Evolutionary conservation across 2,797 vertebrate species (phyloP), one percentile per base, ranked within the genome.

Genomic region (Linurgus olivaceus): DNA sequence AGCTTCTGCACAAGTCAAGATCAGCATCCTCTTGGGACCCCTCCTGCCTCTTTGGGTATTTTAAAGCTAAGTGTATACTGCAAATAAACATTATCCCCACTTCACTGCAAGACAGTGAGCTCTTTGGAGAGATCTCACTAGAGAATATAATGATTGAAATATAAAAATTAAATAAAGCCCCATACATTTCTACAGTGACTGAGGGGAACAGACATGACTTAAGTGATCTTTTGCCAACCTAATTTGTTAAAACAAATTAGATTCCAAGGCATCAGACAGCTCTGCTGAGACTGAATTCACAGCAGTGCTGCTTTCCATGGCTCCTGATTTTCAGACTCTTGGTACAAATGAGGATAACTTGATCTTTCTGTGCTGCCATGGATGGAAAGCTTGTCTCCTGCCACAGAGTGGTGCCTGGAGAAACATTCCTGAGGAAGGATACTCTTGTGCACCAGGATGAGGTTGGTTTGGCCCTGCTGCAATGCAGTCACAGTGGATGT

Each of bases 361-460:
- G 77, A 87, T 86, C 47, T 24, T 52, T 37, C 7, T 25, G 24
- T 31, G 29, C 10, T 63, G 61, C 89, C 42, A 45, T 66, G 20
- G 31, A 62, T 37, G 63, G 61, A 70, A 86, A 72, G 83, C 68
- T 40, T 62, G 23, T 31, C 33, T 81, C 54, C 81, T 48, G 75
- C 47, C 66, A 87, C 6, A 0, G 67, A 54, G 63, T 12, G 9
- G 13, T 23, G n/a, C 54, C 44, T 45, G 54, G 58, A 67, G 76
- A 33, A 92, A 61, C 45, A 40, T 2, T 48, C n/a, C 3, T 5
- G 2, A 26, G 15, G 92, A 95, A 98, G 98, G 98, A 98, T 98
- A 98, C 94, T 98, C 94, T 94, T 98, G 97, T 98, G 98, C 68
- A 94, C 78, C 7, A 98, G 97, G 31, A 98, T 17, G 7, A 98